Base-by-base conservation (phyloP, 2,113 vertebrate genomes). In the Henicopernis longicauda region DNA sequence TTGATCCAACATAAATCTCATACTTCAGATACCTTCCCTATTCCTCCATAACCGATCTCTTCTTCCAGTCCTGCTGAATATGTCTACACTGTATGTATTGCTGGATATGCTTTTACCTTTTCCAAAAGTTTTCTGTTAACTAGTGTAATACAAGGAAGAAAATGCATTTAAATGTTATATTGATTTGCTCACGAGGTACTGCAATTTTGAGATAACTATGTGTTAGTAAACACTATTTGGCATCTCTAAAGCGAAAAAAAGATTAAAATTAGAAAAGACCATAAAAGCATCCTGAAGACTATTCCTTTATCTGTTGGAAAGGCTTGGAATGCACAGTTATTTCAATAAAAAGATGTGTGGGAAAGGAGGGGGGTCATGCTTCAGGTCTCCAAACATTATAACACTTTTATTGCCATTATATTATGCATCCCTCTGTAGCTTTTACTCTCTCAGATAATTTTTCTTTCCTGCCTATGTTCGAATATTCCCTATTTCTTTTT, bases 131-230 rank as follows among this genome's bases (percentile, higher is more conserved):
- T 89, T 55, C 72, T 78, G 21, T 88, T 89, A 93, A 61, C 62
- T 61, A 67, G 36, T 63, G 50, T 57, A 86, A 87, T 72, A 47
- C 32, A 86, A 73, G 61, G 66, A 61, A 92, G 67, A 95, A 94
- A 78, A 66, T 72, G 71, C 61, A 76, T 90, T 90, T 96, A 95
- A 84, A 62, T 25, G 20, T 95, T 91, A 4, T 19, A 83, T 93
- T 83, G 94, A 91, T 96, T 97, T 93, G 78, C 32, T 81, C 36
- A 27, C 11, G 32, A 93, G 20, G 59, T 74, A 73, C 77, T 82
- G 81, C 52, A 90, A 11, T 59, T 57, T 47, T 84, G 70, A 90
- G 78, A 83, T 81, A 94, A 62, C 67, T 36, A 2, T 8, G 26
- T 44, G 47, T 77, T 93, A 26, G 62, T 80, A 92, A 95, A 90